phyloP scores from a whole-genome alignment of 2,888 invertebrate genomes.

The Conistra vaccinii region DNA sequence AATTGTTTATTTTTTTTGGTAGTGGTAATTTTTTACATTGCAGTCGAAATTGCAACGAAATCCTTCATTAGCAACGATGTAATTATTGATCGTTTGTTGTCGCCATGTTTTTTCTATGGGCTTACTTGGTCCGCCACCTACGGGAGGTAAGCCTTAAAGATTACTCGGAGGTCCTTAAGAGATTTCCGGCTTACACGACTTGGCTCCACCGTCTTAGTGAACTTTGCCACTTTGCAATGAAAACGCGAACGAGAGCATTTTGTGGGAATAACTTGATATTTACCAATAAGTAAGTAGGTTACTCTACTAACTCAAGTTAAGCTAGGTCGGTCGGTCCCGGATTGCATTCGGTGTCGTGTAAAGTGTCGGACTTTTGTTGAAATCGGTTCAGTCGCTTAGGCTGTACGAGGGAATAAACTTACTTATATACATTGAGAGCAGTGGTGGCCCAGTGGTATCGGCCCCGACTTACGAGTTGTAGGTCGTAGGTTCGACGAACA shows the following conservation, averaged over 20 bases:
- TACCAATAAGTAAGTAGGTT: not conserved
- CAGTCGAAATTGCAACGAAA: not conserved
- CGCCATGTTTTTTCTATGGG: not conserved
- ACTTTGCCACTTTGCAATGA: conserved; percentile 71
- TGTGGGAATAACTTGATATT: conserved; percentile 23
- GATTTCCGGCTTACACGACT: conserved; percentile 81
- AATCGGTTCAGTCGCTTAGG: not conserved
- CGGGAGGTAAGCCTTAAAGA: conserved; percentile 71
- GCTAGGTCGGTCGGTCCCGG: not conserved
- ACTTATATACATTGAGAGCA: too few relatives aligned
- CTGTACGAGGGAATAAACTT: not conserved
- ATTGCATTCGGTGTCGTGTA: not conserved
- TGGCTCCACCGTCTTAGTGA: conserved; percentile 75
- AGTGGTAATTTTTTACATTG: too few relatives aligned
- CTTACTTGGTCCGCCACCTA: conserved; percentile 29
- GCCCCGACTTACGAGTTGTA: too few relatives aligned
- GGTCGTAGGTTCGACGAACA: too few relatives aligned
- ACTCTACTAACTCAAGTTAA: not conserved
- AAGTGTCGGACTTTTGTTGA: not conserved
- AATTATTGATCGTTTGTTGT: not conserved
- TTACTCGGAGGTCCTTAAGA: conserved; percentile 77
- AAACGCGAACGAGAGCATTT: conserved; percentile 40
- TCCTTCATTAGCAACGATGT: not conserved
- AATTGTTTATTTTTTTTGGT: too few relatives aligned
- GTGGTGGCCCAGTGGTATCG: too few relatives aligned